Percentiles rank a stretch among this genome's conserved stretches.
These are phyloP conservation scores for Selene dorsalis DNA, from an alignment of 2,797 vertebrate genomes.

Conservation along the genomic window DNA sequence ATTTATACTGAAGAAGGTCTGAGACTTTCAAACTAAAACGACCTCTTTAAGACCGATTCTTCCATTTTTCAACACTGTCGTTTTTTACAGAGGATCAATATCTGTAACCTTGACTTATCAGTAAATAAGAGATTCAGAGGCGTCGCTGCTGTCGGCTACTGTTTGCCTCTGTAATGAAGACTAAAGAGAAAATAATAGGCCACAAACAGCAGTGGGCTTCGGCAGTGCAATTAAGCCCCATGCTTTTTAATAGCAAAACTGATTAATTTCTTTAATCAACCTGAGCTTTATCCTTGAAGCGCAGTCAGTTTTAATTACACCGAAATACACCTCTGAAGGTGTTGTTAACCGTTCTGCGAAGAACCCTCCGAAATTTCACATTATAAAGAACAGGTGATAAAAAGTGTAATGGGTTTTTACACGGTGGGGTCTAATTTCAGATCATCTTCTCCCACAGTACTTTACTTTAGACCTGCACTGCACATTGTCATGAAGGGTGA, in stretches of 20 bases:
- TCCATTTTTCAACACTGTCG: constrained; percentile 38
- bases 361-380: constrained; percentile 36
- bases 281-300: constrained; percentile 68
- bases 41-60: constrained; percentile 29
- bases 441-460: constrained; percentile 22
- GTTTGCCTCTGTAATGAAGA: constrained; percentile 65
- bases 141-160: constrained; percentile 33
- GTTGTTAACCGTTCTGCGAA: constrained; percentile 38
- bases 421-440: constrained; percentile 15
- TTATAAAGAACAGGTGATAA: constrained; percentile 51
- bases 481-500: constrained; percentile 28
- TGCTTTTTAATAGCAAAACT: constrained; percentile 65
- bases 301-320: constrained; percentile 60
- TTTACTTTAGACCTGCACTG: constrained; percentile 36
- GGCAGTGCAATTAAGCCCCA: constrained; percentile 54
- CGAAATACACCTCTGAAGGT: constrained; percentile 33
- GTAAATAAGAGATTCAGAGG: constrained; percentile 47
- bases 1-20: constrained; percentile 33
- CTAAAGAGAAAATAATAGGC: constrained; percentile 66
- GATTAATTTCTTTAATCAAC: constrained; percentile 73
- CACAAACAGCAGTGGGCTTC: constrained; percentile 56
- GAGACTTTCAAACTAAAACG: constrained; percentile 10
- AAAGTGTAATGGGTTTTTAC: constrained; percentile 57
- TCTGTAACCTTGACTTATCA: constrained; percentile 53
- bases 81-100: constrained; percentile 40